Evolutionary conservation across 2,888 invertebrate species (phyloP).

Genomic region (Mythimna lalbum): DNA sequence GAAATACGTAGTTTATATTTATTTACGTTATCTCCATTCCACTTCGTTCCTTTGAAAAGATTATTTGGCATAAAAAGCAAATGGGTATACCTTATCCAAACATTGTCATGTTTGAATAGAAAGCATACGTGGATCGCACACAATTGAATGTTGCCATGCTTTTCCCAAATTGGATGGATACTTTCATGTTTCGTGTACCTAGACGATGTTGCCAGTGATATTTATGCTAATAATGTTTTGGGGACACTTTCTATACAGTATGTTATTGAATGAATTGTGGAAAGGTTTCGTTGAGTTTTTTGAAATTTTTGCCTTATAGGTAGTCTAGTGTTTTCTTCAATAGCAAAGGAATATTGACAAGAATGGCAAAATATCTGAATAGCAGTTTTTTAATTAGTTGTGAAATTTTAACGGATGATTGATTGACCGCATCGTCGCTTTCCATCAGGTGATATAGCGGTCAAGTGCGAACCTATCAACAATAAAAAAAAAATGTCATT

Average conservation of each 20-base stretch:
- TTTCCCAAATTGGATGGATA: constrained; percentile 63
- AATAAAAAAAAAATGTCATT: no score
- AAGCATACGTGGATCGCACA: constrained; percentile 44
- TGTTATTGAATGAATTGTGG: constrained; percentile 26
- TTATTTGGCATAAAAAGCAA: constrained; percentile 80
- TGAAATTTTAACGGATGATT: not conserved
- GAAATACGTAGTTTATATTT: constrained; percentile 39
- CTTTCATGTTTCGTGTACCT: constrained; percentile 54
- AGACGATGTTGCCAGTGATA: constrained; percentile 46
- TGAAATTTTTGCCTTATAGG: not conserved
- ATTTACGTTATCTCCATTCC: constrained; percentile 55
- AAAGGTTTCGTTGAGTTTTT: constrained; percentile 3
- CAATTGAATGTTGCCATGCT: constrained; percentile 62
- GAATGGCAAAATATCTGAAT: not conserved
- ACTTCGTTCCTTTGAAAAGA: constrained; percentile 74
- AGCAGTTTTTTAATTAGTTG: not conserved
- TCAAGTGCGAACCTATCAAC: no score
- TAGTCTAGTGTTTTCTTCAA: not conserved
- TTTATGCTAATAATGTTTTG: constrained; percentile 62
- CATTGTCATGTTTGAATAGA: constrained; percentile 68
- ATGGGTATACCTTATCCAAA: constrained; percentile 78
- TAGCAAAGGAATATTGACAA: not conserved
- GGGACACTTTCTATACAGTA: constrained; percentile 14
- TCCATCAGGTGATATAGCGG: no score
- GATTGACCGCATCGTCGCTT: no score